Evolutionary conservation across 35 echinoderm and acorn worm species (phyloP).

Genomic region (Ophiothrix spiculata): DNA sequence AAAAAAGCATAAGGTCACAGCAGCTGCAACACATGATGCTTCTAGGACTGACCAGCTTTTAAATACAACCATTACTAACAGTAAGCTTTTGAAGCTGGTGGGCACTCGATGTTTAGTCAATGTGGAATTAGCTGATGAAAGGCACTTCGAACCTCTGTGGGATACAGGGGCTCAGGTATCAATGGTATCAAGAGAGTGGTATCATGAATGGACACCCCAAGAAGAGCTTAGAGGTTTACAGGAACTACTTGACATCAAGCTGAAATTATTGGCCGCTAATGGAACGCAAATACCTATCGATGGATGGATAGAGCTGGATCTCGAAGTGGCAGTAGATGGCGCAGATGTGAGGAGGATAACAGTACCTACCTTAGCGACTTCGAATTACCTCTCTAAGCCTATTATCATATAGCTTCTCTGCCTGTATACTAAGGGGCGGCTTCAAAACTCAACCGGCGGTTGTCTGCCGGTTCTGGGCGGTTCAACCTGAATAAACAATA

Average conservation of each 20-base stretch:
- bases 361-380: slow-evolving; percentile 14
- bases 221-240: slow-evolving; percentile 18
- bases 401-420: no score
- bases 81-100: slow-evolving; percentile 20
- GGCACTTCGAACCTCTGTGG: slow-evolving; percentile 33
- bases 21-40: background rate
- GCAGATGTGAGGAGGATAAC: background rate
- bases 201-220: slow-evolving; percentile 20
- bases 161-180: slow-evolving; percentile 73
- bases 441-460: no score
- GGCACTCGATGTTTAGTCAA: slow-evolving; percentile 34
- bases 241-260: slow-evolving; percentile 36
- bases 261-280: slow-evolving; percentile 64
- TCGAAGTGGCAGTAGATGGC: background rate
- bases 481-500: no score
- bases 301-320: slow-evolving; percentile 50
- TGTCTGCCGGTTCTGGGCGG: no score
- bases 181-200: slow-evolving; percentile 51
- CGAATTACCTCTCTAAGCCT: background rate
- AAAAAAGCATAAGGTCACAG: background rate
- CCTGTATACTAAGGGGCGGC: no score
- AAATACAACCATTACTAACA: background rate
- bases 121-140: slow-evolving; percentile 18
- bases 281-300: slow-evolving; percentile 33
- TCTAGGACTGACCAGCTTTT: background rate